Base-by-base conservation (phyloP, 2,888 invertebrate genomes). In the Nebria salina region DNA sequence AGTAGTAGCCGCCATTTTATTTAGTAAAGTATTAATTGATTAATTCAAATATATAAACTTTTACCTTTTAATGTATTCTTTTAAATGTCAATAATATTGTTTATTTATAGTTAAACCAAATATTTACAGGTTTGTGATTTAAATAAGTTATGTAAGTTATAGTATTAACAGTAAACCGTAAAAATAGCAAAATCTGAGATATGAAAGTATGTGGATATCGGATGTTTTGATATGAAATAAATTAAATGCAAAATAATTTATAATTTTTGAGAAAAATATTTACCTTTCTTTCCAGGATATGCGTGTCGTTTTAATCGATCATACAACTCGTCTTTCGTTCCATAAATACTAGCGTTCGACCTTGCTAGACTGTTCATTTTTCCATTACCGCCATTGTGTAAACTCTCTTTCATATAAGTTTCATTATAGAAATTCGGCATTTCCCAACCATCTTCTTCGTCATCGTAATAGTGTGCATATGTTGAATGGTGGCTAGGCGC, bases 391-490 rank as follows among this genome's bases (percentile, higher is more conserved):
- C 95, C 94, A 85, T 95, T 96, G 89, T 97, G 97, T 81, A 97
- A 92, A 87, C 96, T 93, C 90, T 96, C 96, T 90, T 97, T 97
- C 97, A 97, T 97, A 87, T 97, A 97, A 1, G 97, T 97, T 89
- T 97, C 97, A 88, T 97, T 97, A 90, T 97, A 97, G 89, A 97
- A 97, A 89, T 97, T 97, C 0, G 97, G 97, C 97, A 97, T 97
- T 88, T 97, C 97, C 97, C 97, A 97, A 73, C 97, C 97, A 86
- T 97, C 97, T 89, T 97, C 97, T 87, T 97, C 97, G 85, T 97
- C 97, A 87, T 97, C 97, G 85, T 97, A 97, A 88, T 97, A 97
- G 88, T 97, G 97, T 3, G 97, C 97, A 88, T 97, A 97, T 0
- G 97, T 97, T 74, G 97, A 97, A 87, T 97, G 97, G 89, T 97